Percentiles rank a stretch among this genome's conserved stretches.
phyloP scores from a whole-genome alignment of 2,113 vertebrate genomes.

The Lota lota region DNA sequence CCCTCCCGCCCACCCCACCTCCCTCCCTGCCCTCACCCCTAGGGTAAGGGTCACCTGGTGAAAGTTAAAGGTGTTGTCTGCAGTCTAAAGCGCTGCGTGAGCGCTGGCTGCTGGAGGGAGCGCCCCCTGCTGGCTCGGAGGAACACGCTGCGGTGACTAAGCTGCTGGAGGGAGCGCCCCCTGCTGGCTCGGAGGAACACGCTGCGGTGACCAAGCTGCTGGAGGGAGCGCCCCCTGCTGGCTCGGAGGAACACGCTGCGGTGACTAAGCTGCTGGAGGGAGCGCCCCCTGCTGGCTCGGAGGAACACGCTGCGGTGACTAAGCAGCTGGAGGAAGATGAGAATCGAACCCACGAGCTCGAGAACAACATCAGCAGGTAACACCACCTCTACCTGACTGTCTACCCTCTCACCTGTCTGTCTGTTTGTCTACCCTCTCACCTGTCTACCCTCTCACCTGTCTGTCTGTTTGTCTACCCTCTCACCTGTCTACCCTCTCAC shows the following conservation, averaged over 20 bases:
- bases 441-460: no score
- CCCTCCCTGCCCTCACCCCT: no score
- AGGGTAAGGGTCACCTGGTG: no score
- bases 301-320: no score
- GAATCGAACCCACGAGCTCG: conserved; percentile 79
- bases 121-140: conserved; percentile 74
- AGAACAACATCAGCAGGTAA: conserved; percentile 86
- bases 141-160: conserved; percentile 71
- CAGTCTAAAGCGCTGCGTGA: conserved; percentile 91
- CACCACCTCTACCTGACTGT: not conserved
- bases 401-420: not conserved
- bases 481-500: no score
- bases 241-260: conserved; percentile 72
- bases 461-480: not conserved
- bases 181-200: conserved; percentile 77
- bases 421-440: not conserved
- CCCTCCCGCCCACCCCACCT: no score
- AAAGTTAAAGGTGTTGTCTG: no score
- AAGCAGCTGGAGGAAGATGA: conserved; percentile 86
- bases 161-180: conserved; percentile 67
- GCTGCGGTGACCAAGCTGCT: conserved; percentile 83
- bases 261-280: no score
- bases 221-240: conserved; percentile 81
- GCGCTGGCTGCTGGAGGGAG: conserved; percentile 92
- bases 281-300: no score